Evolutionary conservation across 64 coral and sea anemone species (phyloP).

Genomic region (Cladopsammia gracilis): DNA sequence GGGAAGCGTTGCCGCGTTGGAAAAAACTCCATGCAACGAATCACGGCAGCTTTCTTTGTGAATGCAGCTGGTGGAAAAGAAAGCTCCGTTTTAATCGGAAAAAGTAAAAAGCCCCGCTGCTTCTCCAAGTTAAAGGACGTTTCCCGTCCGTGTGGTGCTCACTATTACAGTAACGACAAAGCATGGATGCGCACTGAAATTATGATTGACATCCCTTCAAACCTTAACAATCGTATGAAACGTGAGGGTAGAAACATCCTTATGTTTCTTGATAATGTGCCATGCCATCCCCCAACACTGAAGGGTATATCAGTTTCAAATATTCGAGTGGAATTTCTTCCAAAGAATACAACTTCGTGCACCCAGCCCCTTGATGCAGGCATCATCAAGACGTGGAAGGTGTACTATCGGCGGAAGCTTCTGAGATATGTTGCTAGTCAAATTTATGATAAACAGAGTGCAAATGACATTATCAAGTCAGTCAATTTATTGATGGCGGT

Average conservation of each 20-base stretch:
- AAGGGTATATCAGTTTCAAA: slow-evolving; percentile 42
- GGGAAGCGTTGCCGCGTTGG: neutral
- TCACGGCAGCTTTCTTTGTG: neutral
- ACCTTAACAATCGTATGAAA: neutral
- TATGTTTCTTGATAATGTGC: slow-evolving; percentile 42
- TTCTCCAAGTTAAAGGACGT: slow-evolving; percentile 11
- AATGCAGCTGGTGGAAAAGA: neutral
- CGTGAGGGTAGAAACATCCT: neutral
- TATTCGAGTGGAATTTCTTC: slow-evolving; percentile 2
- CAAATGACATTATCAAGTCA: slow-evolving; percentile 41
- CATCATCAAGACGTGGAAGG: slow-evolving; percentile 72
- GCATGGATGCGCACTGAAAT: slow-evolving; percentile 21
- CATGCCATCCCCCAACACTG: slow-evolving; percentile 35
- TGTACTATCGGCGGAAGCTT: slow-evolving; percentile 40
- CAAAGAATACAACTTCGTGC: slow-evolving; percentile 27
- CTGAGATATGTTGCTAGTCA: slow-evolving; percentile 44
- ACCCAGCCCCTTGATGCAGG: slow-evolving; percentile 55
- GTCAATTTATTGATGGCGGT: slow-evolving; percentile 36
- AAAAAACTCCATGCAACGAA: neutral
- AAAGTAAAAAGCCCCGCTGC: neutral
- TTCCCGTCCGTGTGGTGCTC: no score
- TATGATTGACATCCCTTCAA: neutral
- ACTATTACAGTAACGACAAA: no score
- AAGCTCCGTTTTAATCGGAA: neutral
- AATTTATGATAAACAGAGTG: slow-evolving; percentile 30